These are phyloP conservation scores for Dexiosoma caninum DNA, from an alignment of 2,888 invertebrate species.

Conservation along the genomic window DNA sequence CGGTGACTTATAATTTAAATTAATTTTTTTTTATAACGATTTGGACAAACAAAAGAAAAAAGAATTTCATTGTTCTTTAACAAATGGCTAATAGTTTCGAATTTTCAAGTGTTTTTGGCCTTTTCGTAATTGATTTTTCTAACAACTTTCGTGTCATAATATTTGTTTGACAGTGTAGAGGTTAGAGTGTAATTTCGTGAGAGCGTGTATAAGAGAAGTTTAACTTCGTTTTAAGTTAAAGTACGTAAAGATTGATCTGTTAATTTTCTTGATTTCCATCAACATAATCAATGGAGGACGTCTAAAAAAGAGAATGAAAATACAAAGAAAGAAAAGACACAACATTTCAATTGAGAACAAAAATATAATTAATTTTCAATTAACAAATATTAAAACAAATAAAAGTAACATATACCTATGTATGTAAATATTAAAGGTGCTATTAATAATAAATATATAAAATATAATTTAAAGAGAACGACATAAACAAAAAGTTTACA, in stretches of 20 bases:
- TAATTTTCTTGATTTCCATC: constrained; percentile 66
- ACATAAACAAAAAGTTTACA: not conserved
- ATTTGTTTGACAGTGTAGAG: constrained; percentile 19
- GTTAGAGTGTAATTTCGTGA: constrained; percentile 37
- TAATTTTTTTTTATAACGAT: constrained; percentile 4
- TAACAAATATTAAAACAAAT: constrained; percentile 41
- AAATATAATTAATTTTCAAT: constrained; percentile 23
- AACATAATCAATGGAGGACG: constrained; percentile 73
- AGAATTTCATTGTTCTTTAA: not conserved
- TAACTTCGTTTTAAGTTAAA: constrained; percentile 39
- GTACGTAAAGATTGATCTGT: constrained; percentile 19
- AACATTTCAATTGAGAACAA: constrained; percentile 56
- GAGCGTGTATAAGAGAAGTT: constrained; percentile 49
- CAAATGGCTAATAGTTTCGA: constrained; percentile 18
- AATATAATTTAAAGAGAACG: not conserved
- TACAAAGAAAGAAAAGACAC: constrained; percentile 61
- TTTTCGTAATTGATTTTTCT: not conserved
- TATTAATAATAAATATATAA: not conserved
- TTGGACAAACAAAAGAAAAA: constrained; percentile 50
- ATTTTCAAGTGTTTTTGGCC: constrained; percentile 9
- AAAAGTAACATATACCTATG: constrained; percentile 8
- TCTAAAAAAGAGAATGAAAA: constrained; percentile 73
- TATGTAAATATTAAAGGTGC: not conserved
- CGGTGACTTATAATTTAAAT: constrained; percentile 29
- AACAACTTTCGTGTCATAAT: not conserved